Evolutionary conservation across 92 coral and sea anemone genomes (phyloP), one percentile per base, ranked within the genome.

Genomic region (Anthopleura xanthogrammica): DNA sequence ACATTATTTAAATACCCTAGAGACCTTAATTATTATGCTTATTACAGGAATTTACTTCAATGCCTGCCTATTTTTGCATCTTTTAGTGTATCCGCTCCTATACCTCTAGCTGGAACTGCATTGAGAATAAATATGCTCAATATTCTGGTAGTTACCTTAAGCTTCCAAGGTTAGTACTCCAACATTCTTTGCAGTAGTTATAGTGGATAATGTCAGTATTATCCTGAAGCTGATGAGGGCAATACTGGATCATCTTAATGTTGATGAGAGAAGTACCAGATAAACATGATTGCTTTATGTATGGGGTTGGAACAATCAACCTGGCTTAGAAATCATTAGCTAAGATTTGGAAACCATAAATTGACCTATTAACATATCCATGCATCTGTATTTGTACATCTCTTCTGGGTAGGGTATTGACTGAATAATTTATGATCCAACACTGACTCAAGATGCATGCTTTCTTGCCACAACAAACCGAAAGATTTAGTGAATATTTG

Each of bases 31-130:
- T 73, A 7, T 40, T 17, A 6, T 40, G 52, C 48, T 24, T 10
- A 9, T 29, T 79, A 60, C 5, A 0, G 36, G 73, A 60, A 39
- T 41, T 56, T 29, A 29, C 3, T 57, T 17, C 77, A 5, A n/a
- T 42, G 56, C 5, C 50, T 14, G 43, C 22, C 36, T 3, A 20
- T 41, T 71, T 85, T 73, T 43, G 78, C 12, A 40, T 48, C 39
- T 68, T 24, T 86, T 83, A 16, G 98, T 95, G 98, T 83, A 93
- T 95, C 84, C 86, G 84, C 68, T 90, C 93, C 40, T 95, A 95
- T 90, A 95, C 98, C 22, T 86, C 94, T 20, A 95, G 95, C 88
- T 95, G 98, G 98, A 91, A 87, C 68, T 93, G 98, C 56, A 92
- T 95, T 82, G 98, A 95, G 85, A 95, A 94, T 86, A 91, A 91